Percentiles rank a stretch among this genome's conserved stretches.
Conservation (phyloP, 2,888 invertebrate species). For the Pemphredon lugubris region DNA sequence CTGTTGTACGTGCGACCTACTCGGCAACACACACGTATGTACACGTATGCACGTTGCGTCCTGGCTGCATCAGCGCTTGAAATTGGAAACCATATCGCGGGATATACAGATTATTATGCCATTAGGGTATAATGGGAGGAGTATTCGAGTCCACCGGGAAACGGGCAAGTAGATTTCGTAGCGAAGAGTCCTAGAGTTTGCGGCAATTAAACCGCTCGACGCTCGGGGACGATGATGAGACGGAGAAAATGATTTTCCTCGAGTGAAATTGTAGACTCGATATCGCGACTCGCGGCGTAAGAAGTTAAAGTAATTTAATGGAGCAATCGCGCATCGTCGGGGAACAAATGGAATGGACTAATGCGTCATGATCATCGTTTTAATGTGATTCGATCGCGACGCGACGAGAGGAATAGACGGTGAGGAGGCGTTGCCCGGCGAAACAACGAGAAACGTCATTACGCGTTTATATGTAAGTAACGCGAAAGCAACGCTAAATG, state of each 20-base stretch:
- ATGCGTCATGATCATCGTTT: slow-evolving; percentile 39
- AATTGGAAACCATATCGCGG: slow-evolving; percentile 72
- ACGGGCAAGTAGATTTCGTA: slow-evolving; percentile 61
- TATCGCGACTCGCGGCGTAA: slow-evolving; percentile 14
- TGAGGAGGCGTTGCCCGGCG: too few relatives aligned
- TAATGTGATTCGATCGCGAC: slow-evolving; percentile 18
- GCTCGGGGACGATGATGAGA: slow-evolving; percentile 52
- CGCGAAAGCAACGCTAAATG: too few relatives aligned
- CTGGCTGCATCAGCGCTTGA: slow-evolving; percentile 67
- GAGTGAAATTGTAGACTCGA: slow-evolving; percentile 26
- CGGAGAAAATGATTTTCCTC: slow-evolving; percentile 59
- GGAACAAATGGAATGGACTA: slow-evolving; percentile 34
- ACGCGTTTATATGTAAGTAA: too few relatives aligned
- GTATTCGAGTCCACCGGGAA: slow-evolving; percentile 56
- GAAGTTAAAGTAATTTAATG: slow-evolving; percentile 57
- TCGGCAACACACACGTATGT: too few relatives aligned
- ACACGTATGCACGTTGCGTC: slow-evolving; percentile 34
- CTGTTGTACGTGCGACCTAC: slow-evolving; percentile 55
- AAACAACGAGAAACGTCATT: too few relatives aligned
- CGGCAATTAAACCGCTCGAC: slow-evolving; percentile 62
- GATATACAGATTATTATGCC: slow-evolving; percentile 73
- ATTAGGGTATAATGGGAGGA: slow-evolving; percentile 68
- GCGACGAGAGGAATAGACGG: too few relatives aligned
- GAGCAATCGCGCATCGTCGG: slow-evolving; percentile 25
- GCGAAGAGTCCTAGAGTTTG: slow-evolving; percentile 41